Percentiles rank a stretch among this genome's conserved stretches.
Evolutionary conservation across 2,797 vertebrate species (phyloP).

Genomic region (Chrosomus eos): DNA sequence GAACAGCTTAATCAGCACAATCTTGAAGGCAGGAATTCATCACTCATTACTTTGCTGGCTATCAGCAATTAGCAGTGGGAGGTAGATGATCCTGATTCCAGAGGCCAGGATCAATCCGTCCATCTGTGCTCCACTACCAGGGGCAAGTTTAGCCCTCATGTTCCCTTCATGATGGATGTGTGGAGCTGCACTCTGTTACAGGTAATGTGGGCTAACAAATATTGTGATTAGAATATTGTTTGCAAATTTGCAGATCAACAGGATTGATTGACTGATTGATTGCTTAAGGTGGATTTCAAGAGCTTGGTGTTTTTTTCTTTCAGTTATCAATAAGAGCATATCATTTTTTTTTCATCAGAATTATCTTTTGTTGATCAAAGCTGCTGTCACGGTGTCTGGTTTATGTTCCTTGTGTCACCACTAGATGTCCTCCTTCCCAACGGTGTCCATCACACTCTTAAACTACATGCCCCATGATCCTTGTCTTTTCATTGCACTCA

Average conservation of each 20-base stretch:
- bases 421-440: too few species aligned
- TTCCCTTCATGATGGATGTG: conserved; percentile 27
- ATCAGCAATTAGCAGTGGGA: conserved; percentile 60
- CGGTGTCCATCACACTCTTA: too few species aligned
- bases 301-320: neutral
- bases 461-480: too few species aligned
- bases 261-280: conserved; percentile 4
- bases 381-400: too few species aligned
- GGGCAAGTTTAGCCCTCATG: conserved; percentile 17
- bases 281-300: neutral
- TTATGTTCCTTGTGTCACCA: too few species aligned
- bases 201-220: neutral
- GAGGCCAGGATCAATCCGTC: conserved; percentile 45
- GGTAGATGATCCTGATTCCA: conserved; percentile 54
- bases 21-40: conserved; percentile 56
- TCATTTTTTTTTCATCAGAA: too few species aligned
- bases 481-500: too few species aligned
- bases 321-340: too few species aligned
- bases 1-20: conserved; percentile 48
- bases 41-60: conserved; percentile 52
- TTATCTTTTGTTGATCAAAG: too few species aligned
- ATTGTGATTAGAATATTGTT: conserved; percentile 3
- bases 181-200: neutral
- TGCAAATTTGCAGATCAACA: neutral
- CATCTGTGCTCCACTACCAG: conserved; percentile 46